These are phyloP conservation scores for Potamarius usumacintae DNA, from an alignment of 2,113 vertebrate genomes.

Conservation along the genomic window DNA sequence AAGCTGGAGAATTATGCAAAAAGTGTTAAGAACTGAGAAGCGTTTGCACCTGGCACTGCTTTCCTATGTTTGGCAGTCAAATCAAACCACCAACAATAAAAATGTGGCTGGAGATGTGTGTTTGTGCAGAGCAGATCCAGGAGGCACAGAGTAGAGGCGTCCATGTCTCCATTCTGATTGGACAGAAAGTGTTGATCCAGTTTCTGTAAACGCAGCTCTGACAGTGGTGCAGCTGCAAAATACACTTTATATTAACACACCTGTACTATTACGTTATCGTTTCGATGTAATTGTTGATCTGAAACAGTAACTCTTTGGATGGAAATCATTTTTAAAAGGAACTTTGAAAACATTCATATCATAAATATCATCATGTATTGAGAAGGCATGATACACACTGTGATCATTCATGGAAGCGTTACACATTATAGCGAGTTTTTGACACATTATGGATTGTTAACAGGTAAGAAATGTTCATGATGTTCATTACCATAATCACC, in stretches of 20 bases:
- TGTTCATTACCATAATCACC: neutral
- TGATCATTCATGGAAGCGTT: neutral
- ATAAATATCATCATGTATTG: neutral
- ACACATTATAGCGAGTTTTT: neutral
- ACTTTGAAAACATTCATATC: neutral
- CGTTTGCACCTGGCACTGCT: conserved; percentile 45
- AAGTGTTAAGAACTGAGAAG: conserved; percentile 27
- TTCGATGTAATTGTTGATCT: neutral
- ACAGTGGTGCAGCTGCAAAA: neutral
- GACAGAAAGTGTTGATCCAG: neutral
- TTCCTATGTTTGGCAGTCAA: conserved; percentile 49
- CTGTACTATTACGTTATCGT: neutral
- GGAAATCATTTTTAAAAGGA: neutral
- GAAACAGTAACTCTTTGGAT: neutral
- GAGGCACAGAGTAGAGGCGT: neutral
- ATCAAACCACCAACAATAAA: conserved; percentile 50
- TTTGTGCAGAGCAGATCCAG: conserved; percentile 14
- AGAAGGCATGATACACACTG: neutral
- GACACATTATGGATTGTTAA: neutral
- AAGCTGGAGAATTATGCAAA: conserved; percentile 41
- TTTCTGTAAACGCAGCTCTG: neutral
- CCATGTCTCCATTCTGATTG: neutral
- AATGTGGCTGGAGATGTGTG: conserved; percentile 23
- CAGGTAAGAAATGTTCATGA: neutral
- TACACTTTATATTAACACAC: neutral